Percentiles rank a stretch among this genome's conserved stretches.
These are phyloP conservation scores for Megaceryle alcyon DNA, from an alignment of 2,797 vertebrate genomes.

Conservation along the genomic window DNA sequence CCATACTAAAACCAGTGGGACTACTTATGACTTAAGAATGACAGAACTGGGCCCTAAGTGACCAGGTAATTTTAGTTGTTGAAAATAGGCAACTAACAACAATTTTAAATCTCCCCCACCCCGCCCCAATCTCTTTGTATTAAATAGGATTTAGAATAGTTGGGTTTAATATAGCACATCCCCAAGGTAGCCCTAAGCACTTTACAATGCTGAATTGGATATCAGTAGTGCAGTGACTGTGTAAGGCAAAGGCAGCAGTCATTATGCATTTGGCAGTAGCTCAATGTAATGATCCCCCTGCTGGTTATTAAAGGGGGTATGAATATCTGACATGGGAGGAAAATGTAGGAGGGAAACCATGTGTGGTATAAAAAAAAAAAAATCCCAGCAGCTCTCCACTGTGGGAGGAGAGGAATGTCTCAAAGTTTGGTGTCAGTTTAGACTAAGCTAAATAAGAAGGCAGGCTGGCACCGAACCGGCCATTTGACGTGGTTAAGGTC, in stretches of 20 bases:
- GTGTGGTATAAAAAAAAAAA: conserved; percentile 41
- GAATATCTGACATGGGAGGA: conserved; percentile 66
- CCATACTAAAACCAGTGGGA: background rate
- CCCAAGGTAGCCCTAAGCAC: conserved; percentile 73
- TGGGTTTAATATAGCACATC: conserved; percentile 69
- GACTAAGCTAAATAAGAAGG: conserved; percentile 41
- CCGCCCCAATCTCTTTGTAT: conserved; percentile 60
- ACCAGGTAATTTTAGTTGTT: conserved; percentile 48
- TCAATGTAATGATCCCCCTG: conserved; percentile 73
- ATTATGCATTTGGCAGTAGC: conserved; percentile 72
- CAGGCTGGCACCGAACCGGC: background rate
- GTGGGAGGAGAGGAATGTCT: conserved; percentile 29
- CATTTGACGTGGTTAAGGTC: conserved; percentile 6
- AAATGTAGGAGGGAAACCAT: conserved; percentile 67
- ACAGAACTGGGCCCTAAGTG: conserved; percentile 4
- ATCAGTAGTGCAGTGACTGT: conserved; percentile 39
- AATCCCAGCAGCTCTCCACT: conserved; percentile 23
- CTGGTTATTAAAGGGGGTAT: conserved; percentile 71
- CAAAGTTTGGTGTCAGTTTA: conserved; percentile 53
- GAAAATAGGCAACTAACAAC: conserved; percentile 54
- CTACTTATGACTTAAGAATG: background rate
- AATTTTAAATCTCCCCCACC: conserved; percentile 51
- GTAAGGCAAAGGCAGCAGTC: conserved; percentile 60
- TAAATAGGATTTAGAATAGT: conserved; percentile 76
- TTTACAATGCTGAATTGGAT: conserved; percentile 77